These are phyloP conservation scores for Timema cristinae DNA, from an alignment of 2,888 invertebrate genomes.

Conservation along the genomic window DNA sequence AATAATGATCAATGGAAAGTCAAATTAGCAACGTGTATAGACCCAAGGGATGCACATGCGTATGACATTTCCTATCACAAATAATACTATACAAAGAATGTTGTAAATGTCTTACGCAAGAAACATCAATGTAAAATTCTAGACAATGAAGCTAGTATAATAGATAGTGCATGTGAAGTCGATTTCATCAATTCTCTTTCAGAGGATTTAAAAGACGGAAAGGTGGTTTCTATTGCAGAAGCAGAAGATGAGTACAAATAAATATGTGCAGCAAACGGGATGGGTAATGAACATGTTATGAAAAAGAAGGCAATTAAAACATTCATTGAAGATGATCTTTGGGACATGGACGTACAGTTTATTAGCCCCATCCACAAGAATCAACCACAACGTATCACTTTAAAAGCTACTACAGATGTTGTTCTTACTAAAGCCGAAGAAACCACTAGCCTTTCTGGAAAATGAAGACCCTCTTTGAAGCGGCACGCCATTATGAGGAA, in stretches of 20 bases:
- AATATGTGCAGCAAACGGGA: constrained; percentile 7
- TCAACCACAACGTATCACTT: not conserved
- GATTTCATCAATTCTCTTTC: constrained; percentile 11
- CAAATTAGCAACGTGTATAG: not conserved
- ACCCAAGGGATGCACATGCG: constrained; percentile 10
- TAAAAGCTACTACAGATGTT: constrained; percentile 5
- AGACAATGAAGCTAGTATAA: not conserved
- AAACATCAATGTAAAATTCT: not conserved
- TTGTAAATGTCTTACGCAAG: constrained; percentile 6
- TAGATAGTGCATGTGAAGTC: constrained; percentile 11
- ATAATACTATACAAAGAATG: not conserved
- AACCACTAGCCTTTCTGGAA: constrained; percentile 8
- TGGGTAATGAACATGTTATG: not conserved
- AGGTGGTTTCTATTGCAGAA: constrained; percentile 14
- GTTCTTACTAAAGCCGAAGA: not conserved
- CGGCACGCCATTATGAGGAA: not conserved
- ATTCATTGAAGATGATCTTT: not conserved
- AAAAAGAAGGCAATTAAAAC: constrained; percentile 7
- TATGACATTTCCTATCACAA: constrained; percentile 10
- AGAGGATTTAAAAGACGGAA: not conserved
- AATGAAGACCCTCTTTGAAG: not conserved
- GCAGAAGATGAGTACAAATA: constrained; percentile 12
- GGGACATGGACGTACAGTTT: constrained; percentile 9
- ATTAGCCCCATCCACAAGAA: not conserved
- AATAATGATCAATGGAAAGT: not conserved